Base-by-base conservation (phyloP, 2,888 invertebrate genomes). In the Drosophila nr. perissopoda region DNA sequence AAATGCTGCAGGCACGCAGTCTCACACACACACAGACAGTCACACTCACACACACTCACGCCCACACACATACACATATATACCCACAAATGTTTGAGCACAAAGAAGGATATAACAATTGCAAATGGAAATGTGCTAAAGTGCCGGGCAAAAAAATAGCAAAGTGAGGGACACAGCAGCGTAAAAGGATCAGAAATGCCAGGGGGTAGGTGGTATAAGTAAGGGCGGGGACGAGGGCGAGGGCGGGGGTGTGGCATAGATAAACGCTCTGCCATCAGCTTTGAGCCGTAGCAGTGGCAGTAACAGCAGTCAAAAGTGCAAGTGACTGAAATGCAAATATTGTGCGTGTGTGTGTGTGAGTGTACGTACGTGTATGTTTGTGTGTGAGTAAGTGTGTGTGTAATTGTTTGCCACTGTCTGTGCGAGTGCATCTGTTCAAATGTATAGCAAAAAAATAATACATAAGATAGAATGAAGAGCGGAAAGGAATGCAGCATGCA, bases 91-190 rank as follows among this genome's bases (percentile, higher is more conserved):
- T 66, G 78, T 72, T 73, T 76, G 54, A 62, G 76, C 78, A 80
- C 83, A 87, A 81, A 86, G 82, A 72, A 61, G 89, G 76, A 85
- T 88, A 85, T 88, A 87, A 89, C 89, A 87, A 87, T 87, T 87
- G 83, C 78, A 89, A 87, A 87, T 89, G 89, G 89, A 87, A 87
- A 89, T 87, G 86, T 82, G 84, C 87, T 87, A 82, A 86, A 86
- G 87, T 86, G 89, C 84, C 82, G 73, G 69, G 76, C 59, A 53
- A 75, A 70, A 67, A 72, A 62, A 57, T 52, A 59, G 40, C 63
- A 67, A 60, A 69, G 48, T 40, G 54, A 69, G 60, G 63, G 65
- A 60, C 61, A 59, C 53, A 42, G 48, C 25, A 27, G 48, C 57
- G 75, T 52, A 72, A 83, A 73, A 73, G 72, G 73, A 79, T 73